A percentile compares a stretch with the other conserved stretches of the same genome.
phyloP scores from a whole-genome alignment of 2,113 vertebrate genomes.

The Plectropomus leopardus region DNA sequence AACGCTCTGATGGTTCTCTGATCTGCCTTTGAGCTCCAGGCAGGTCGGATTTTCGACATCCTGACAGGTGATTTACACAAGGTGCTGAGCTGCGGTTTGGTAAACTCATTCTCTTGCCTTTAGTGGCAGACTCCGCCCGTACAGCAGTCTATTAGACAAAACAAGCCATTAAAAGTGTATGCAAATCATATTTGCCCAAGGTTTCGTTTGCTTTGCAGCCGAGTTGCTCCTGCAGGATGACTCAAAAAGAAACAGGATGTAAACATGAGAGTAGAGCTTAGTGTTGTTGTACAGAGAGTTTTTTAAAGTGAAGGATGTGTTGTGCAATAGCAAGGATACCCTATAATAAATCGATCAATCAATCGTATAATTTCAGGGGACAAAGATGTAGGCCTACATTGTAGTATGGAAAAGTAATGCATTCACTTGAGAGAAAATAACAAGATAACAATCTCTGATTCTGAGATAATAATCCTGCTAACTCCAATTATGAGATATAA shows the following conservation, averaged over 20 bases:
- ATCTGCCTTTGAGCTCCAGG: neutral
- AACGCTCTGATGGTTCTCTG: neutral
- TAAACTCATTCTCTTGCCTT: neutral
- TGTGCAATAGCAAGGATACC: neutral
- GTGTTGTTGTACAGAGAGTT: neutral
- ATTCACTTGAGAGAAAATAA: too few relatives aligned
- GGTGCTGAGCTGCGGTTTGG: neutral
- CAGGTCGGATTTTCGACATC: neutral
- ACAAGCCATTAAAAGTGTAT: slow-evolving; percentile 62
- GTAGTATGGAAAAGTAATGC: too few relatives aligned
- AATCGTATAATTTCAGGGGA: too few relatives aligned
- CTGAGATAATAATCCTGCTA: too few relatives aligned
- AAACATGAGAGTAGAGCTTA: slow-evolving; percentile 25
- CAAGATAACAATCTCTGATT: too few relatives aligned
- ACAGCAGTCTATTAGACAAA: slow-evolving; percentile 37
- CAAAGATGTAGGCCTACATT: too few relatives aligned
- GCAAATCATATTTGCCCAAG: slow-evolving; percentile 66
- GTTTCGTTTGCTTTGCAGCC: slow-evolving; percentile 26
- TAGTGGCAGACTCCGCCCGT: slow-evolving; percentile 23
- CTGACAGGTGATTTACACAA: neutral
- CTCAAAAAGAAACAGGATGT: slow-evolving; percentile 50
- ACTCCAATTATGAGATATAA: too few relatives aligned
- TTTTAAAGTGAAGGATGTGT: neutral
- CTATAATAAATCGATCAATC: too few relatives aligned
- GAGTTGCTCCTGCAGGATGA: slow-evolving; percentile 7